Evolutionary conservation across 1,140 invertebrate species (phyloP).

Genomic region (Bombyx mandarina): DNA sequence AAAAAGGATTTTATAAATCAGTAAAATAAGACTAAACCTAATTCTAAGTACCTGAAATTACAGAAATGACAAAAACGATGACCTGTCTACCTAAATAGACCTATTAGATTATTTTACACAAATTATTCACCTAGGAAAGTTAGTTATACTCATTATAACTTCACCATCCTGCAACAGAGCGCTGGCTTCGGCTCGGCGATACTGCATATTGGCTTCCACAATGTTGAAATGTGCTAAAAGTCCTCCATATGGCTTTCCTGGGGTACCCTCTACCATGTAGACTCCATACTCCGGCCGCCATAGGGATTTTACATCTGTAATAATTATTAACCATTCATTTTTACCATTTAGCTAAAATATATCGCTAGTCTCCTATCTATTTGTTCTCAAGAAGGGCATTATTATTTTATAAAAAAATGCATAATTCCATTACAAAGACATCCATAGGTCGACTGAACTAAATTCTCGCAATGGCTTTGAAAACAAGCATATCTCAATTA

Average conservation of each 20-base stretch:
- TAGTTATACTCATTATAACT: slow-evolving; percentile 90
- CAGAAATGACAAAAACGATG: slow-evolving; percentile 2
- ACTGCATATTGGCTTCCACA: slow-evolving; percentile 97
- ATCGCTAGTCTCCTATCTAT: background rate
- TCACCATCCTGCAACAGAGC: slow-evolving; percentile 85
- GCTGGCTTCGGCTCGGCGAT: slow-evolving; percentile 88
- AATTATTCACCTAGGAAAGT: slow-evolving; percentile 86
- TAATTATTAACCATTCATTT: background rate
- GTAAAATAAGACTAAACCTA: too few species aligned
- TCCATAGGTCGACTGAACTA: too few species aligned
- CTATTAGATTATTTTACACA: background rate
- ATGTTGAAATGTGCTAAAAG: slow-evolving; percentile 96
- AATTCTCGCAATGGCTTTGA: too few species aligned
- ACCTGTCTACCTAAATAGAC: background rate
- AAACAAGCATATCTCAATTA: too few species aligned
- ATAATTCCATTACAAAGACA: too few species aligned
- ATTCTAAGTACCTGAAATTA: background rate
- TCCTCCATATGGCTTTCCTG: slow-evolving; percentile 95
- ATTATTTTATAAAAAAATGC: background rate
- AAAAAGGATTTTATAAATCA: slow-evolving; percentile 14
- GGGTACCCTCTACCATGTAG: slow-evolving; percentile 99
- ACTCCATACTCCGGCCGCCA: slow-evolving; percentile 99
- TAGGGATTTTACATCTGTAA: slow-evolving; percentile 83
- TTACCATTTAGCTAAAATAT: background rate
- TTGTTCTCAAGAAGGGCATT: background rate